Base-by-base conservation (phyloP, 2,113 vertebrate species). In the Catharus fuscescens region DNA sequence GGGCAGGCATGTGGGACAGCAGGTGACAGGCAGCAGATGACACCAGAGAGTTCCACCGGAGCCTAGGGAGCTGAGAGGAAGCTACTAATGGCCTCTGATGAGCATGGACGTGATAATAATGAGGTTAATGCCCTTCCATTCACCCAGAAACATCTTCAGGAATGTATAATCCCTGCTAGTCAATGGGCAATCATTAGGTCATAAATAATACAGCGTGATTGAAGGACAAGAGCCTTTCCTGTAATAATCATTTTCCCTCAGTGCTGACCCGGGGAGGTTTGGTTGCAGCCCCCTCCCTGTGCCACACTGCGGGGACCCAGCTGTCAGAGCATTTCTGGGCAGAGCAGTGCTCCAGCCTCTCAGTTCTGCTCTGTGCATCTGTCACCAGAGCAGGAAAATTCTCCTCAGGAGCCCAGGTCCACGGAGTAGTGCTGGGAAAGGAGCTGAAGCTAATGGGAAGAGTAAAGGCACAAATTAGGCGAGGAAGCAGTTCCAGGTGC, bases 81-180 rank as follows among this genome's bases (percentile, higher is more conserved):
- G 78, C 28, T 62, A 11, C 61, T 87, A 85, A 92, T 92, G 66
- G 73, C 56, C 88, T 93, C 88, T 96, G 92, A 95, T 88, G 80
- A 74, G 73, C 40, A 66, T 2, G 4, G 73, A 80, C 8, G 3
- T 67, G 36, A 61, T 80, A 93, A 73, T 91, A 89, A 93, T 94
- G 94, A 95, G 80, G 87, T 96, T 94, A 90, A 86, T 94, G 82
- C 80, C 86, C 93, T 94, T 96, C 84, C 92, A 76, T 86, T 95
- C 87, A 97, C 91, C 77, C 90, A 94, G 83, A 94, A 93, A 88
- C 67, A 66, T 93, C 80, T 90, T 80, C 69, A 85, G 34, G 16
- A 84, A 92, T 9, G 29, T 70, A 44, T 92, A 95, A 95, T 90
- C 93, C 92, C 72, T 89, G 71, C 47, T 92, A 73, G 71, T 78